Evolutionary conservation across 2,888 invertebrate genomes (phyloP).

Genomic region (Strigamia crassipes): DNA sequence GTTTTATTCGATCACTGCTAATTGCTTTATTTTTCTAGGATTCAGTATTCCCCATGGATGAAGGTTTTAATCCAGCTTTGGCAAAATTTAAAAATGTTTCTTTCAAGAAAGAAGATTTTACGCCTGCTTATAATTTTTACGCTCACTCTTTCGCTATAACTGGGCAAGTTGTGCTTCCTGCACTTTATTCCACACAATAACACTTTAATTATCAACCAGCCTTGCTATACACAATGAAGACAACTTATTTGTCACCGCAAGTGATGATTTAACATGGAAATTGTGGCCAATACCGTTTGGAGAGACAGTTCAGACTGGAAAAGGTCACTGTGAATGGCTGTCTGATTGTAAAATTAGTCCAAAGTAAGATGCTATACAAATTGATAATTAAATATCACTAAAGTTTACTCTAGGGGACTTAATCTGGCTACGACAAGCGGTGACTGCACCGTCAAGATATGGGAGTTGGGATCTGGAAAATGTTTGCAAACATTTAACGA

Average conservation of each 20-base stretch:
- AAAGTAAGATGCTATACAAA: neutral
- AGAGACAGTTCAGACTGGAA: neutral
- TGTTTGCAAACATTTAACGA: slow-evolving; percentile 14
- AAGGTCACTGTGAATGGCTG: slow-evolving; percentile 43
- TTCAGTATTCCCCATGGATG: neutral
- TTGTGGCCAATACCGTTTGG: slow-evolving; percentile 1
- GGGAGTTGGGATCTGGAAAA: neutral
- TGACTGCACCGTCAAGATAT: slow-evolving; percentile 37
- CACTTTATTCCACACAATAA: neutral
- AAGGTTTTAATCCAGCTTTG: slow-evolving; percentile 10
- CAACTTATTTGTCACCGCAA: neutral
- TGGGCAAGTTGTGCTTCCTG: neutral
- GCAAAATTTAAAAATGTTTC: slow-evolving; percentile 1
- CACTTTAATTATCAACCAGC: neutral
- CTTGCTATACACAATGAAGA: slow-evolving; percentile 4
- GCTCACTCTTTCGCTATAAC: neutral
- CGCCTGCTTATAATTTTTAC: neutral
- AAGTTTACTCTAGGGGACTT: neutral
- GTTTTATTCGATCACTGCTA: neutral
- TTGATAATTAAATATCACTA: too few relatives aligned
- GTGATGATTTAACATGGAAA: slow-evolving; percentile 43
- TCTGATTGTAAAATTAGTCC: neutral
- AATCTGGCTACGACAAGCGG: slow-evolving; percentile 31
- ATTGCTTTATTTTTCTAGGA: slow-evolving; percentile 1
- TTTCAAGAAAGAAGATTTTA: slow-evolving; percentile 3